Percentiles rank a stretch among this genome's conserved stretches.
Evolutionary conservation across 2,113 vertebrate genomes (phyloP).

Genomic region (Cochlearius cochlearius): DNA sequence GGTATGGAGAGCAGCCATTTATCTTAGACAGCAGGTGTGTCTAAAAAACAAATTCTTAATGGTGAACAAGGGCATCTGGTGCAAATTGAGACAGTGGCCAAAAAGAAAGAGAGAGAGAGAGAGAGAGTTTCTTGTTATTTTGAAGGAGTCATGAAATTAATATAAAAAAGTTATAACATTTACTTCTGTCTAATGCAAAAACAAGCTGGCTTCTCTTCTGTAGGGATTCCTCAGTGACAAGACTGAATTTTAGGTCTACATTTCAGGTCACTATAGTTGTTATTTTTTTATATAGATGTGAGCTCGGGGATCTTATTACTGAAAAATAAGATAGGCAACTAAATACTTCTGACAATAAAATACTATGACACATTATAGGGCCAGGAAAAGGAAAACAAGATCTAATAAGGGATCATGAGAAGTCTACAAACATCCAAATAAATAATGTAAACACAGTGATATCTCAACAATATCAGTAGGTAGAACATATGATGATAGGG

Average conservation of each 20-base stretch:
- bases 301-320: slow-evolving; percentile 8
- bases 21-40: background rate
- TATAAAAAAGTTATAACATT: background rate
- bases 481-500: background rate
- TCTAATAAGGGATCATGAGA: background rate
- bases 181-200: background rate
- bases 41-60: background rate
- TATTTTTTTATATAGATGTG: background rate
- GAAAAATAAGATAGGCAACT: background rate
- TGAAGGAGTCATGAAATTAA: background rate
- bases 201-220: background rate
- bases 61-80: background rate
- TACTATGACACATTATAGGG: background rate
- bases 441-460: background rate
- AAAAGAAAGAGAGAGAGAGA: background rate
- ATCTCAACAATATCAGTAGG: background rate
- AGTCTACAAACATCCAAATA: background rate
- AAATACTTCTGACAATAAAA: background rate
- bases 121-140: background rate
- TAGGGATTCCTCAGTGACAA: background rate
- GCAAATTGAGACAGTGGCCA: background rate
- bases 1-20: background rate
- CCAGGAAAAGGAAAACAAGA: background rate
- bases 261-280: background rate
- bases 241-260: background rate